Base-by-base conservation (phyloP, 2,113 vertebrate genomes). In the Alaudala cheleensis region DNA sequence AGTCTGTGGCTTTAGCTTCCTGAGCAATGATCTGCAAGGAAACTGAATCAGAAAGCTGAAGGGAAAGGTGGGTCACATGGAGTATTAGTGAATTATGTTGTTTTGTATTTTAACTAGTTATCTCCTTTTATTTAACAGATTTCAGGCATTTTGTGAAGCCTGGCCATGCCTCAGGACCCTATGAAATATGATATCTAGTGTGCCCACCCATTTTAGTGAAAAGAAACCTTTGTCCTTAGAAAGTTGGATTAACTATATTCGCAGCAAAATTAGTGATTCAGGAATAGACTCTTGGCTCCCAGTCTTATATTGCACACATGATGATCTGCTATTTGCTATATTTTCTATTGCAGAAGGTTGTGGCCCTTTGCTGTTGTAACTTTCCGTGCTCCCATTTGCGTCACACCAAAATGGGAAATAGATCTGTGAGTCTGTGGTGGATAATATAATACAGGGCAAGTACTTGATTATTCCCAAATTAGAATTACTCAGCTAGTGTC, bases 1-100 rank as follows among this genome's bases (percentile, higher is more conserved):
- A 45, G 33, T 65, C 76, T 78, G 85, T 90, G 85, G 60, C 60
- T 91, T 93, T 73, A 77, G 71, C 72, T 93, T 92, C 81, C 84
- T 88, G 71, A 82, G 79, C 60, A 66, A 67, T 67, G 56, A 78
- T 65, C 67, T 22, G 14, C 13, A 11, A 73, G 88, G 91, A 86
- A 92, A 56, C 56, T 81, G 81, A 82, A 70, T 88, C 92, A 95
- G 71, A 82, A 88, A 73, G 10, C 56, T 81, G 69, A 88, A 94
- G 89, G 74, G 53, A 74, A 87, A 92, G 85, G 44, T 66, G 25
- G 44, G 23, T 70, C 80, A 53, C 9, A 4, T n/a, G 61, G 45
- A 86, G 53, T 83, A 45, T 21, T 37, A 64, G 10, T 42, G 47
- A 80, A 40, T 57, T 21, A 34, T 29, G 49, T 42, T 1, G 4